These are phyloP conservation scores for Myocastor coypus DNA, from an alignment of 2,113 vertebrate species.

Conservation along the genomic window DNA sequence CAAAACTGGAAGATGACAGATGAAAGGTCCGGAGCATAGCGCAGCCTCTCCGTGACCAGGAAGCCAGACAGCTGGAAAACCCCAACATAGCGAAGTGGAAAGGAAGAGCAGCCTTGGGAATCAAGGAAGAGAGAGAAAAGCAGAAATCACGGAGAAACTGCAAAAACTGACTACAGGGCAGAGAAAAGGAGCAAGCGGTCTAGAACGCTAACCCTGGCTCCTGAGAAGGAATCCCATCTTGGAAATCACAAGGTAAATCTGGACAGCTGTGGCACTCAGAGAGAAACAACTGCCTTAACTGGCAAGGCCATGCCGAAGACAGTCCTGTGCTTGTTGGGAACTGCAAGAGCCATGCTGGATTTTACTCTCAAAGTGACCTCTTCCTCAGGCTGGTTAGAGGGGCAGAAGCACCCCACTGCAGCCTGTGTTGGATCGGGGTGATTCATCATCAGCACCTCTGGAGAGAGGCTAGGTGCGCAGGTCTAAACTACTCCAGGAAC, in stretches of 20 bases:
- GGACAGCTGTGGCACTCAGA: neutral
- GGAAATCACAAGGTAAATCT: neutral
- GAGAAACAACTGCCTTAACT: neutral
- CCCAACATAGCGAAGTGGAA: neutral
- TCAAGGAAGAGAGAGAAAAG: neutral
- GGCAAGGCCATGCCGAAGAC: neutral
- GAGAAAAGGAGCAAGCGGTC: neutral
- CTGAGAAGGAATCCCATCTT: neutral
- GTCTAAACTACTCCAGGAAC: no score
- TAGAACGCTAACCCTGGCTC: neutral
- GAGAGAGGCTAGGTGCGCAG: no score
- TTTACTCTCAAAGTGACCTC: neutral
- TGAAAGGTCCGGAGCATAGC: neutral
- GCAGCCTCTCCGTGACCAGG: neutral
- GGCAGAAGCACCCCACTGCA: neutral
- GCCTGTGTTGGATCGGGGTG: neutral
- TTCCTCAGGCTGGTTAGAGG: neutral
- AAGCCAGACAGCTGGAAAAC: neutral
- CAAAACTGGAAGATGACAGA: neutral
- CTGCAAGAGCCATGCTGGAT: accelerated
- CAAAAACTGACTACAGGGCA: neutral
- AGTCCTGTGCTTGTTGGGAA: neutral
- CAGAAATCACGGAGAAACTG: neutral
- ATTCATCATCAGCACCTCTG: neutral
- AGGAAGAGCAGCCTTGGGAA: neutral